A percentile compares a stretch with the other conserved stretches of the same genome.
phyloP scores from a whole-genome alignment of 2,113 vertebrate genomes.

The Nicator chloris region DNA sequence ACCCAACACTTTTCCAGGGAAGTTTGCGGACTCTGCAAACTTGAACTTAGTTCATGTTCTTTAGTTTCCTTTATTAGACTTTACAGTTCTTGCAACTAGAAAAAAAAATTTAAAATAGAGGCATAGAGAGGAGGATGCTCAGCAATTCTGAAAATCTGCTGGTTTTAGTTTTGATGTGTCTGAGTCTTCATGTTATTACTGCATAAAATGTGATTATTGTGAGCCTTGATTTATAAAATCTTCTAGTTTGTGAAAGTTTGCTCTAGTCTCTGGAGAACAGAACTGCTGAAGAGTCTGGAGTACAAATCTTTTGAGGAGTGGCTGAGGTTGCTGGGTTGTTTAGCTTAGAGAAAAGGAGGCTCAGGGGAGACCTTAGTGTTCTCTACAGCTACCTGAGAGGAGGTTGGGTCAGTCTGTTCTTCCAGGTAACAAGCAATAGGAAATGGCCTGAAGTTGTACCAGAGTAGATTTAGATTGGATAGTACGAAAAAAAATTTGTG shows the following conservation, averaged over 20 bases:
- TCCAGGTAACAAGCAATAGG: not conserved
- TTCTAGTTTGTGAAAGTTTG: not conserved
- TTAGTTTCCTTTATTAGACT: not conserved
- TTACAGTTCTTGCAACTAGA: not conserved
- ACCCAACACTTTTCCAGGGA: not conserved
- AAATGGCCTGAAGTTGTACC: not conserved
- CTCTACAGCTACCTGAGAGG: not conserved
- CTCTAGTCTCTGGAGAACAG: not conserved
- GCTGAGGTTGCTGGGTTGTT: not conserved
- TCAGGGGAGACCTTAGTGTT: not conserved
- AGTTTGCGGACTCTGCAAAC: not conserved
- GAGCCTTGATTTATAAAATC: not conserved
- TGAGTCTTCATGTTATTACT: not conserved
- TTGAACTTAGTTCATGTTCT: not conserved
- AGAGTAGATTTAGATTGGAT: not conserved
- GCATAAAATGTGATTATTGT: not conserved
- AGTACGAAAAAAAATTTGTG: not conserved
- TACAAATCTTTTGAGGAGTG: not conserved
- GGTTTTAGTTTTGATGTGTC: not conserved
- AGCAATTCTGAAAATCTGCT: not conserved
- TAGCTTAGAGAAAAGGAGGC: not conserved
- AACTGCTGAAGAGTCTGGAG: not conserved
- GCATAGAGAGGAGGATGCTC: not conserved
- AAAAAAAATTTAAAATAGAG: not conserved
- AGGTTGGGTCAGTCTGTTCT: not conserved